Evolutionary conservation across 1,140 invertebrate species (phyloP).

Genomic region (Drepana arcuata): DNA sequence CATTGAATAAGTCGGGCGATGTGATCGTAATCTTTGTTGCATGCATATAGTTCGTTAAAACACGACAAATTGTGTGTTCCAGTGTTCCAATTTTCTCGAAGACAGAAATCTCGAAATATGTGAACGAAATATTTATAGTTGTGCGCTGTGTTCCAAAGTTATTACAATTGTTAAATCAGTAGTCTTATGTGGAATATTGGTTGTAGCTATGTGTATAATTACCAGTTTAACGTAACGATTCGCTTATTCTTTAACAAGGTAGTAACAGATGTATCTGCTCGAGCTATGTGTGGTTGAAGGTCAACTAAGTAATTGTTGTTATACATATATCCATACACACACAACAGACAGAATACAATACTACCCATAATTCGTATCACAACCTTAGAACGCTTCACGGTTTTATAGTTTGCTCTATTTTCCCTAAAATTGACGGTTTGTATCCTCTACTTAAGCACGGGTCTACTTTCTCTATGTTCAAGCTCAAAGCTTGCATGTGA

Average conservation of each 20-base stretch:
- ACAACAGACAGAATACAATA: constrained; percentile 13
- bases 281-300: constrained; percentile 30
- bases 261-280: constrained; percentile 8
- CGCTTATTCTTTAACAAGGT: constrained; percentile 3
- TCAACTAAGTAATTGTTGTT: constrained; percentile 39
- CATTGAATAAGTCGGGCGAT: constrained; percentile 15
- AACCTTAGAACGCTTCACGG: constrained; percentile 19
- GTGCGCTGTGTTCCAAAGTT: too few relatives aligned
- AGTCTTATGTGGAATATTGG: too few relatives aligned
- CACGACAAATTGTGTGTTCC: too few relatives aligned
- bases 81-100: too few relatives aligned
- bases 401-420: constrained; percentile 45
- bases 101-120: too few relatives aligned
- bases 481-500: constrained; percentile 7
- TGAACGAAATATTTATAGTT: too few relatives aligned
- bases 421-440: constrained; percentile 34
- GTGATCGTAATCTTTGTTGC: too few relatives aligned
- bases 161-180: too few relatives aligned
- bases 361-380: constrained; percentile 14
- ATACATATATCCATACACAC: constrained; percentile 11
- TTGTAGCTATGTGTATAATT: too few relatives aligned
- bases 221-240: constrained; percentile 1
- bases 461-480: constrained; percentile 35
- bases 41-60: too few relatives aligned
- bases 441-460: constrained; percentile 20